Evolutionary conservation across 2,888 invertebrate genomes (phyloP).

Genomic region (Nudaria mundana): DNA sequence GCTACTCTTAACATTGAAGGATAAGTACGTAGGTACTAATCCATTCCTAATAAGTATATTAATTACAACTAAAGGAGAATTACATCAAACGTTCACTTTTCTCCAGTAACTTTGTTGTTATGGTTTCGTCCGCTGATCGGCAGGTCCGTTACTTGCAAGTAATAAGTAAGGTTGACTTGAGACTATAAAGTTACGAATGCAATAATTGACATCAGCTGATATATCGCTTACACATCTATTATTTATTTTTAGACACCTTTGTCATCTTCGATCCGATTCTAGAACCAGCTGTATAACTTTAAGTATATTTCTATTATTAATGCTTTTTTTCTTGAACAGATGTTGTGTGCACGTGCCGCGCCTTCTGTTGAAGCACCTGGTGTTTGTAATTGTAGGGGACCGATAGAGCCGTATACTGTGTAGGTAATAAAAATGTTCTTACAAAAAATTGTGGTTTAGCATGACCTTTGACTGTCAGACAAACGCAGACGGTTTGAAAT

Average conservation of each 20-base stretch:
- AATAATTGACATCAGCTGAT: neutral
- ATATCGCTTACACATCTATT: neutral
- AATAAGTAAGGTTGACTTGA: too few species aligned
- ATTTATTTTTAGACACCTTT: slow-evolving; percentile 10
- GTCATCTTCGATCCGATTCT: slow-evolving; percentile 18
- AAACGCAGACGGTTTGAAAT: neutral
- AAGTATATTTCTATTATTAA: slow-evolving; percentile 45
- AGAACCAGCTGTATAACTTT: slow-evolving; percentile 35
- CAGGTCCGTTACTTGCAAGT: too few species aligned
- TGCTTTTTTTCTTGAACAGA: slow-evolving; percentile 59
- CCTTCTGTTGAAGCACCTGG: slow-evolving; percentile 64
- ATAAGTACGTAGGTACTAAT: too few species aligned
- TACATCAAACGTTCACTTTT: too few species aligned
- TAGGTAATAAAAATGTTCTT: slow-evolving; percentile 22
- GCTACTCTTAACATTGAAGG: too few species aligned
- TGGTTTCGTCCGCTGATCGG: too few species aligned
- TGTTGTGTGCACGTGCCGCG: slow-evolving; percentile 68
- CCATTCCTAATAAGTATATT: too few species aligned
- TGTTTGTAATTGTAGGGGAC: slow-evolving; percentile 53
- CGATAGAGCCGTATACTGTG: slow-evolving; percentile 35
- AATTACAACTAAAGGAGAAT: too few species aligned
- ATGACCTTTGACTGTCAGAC: slow-evolving; percentile 6
- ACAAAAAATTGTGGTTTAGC: neutral
- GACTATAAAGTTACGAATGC: too few species aligned
- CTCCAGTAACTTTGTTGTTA: too few species aligned